Evolutionary conservation across 2,797 vertebrate genomes (phyloP).

Genomic region (Tympanoctomys barrerae): DNA sequence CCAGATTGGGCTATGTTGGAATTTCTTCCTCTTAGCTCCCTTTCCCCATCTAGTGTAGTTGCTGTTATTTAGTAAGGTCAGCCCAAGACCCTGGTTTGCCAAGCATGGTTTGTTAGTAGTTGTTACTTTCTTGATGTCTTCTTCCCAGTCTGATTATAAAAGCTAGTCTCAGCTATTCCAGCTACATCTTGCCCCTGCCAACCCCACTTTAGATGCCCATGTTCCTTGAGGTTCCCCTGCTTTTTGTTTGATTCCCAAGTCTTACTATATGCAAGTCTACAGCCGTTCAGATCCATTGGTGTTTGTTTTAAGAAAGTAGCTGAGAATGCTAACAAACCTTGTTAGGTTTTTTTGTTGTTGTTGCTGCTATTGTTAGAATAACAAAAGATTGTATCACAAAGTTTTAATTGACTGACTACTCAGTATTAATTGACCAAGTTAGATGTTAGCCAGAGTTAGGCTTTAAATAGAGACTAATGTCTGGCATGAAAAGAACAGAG

Average conservation of each 20-base stretch:
- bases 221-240: background rate
- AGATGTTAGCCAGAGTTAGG: constrained; percentile 48
- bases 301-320: constrained; percentile 38
- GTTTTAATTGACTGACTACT: constrained; percentile 54
- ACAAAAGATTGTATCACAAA: constrained; percentile 58
- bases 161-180: background rate
- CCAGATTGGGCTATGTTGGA: background rate
- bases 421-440: constrained; percentile 53
- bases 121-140: background rate
- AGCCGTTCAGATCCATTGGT: background rate
- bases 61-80: background rate
- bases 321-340: constrained; percentile 16
- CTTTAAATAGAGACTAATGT: constrained; percentile 54
- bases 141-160: constrained; percentile 21
- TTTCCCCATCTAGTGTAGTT: background rate
- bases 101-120: background rate
- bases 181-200: background rate
- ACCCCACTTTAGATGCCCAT: background rate
- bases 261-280: background rate
- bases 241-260: constrained; percentile 37
- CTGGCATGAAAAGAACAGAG: constrained; percentile 28
- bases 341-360: background rate
- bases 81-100: background rate
- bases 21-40: background rate
- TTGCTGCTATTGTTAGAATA: background rate